Evolutionary conservation across 2,888 invertebrate genomes (phyloP).

Genomic region (Serripes groenlandicus): DNA sequence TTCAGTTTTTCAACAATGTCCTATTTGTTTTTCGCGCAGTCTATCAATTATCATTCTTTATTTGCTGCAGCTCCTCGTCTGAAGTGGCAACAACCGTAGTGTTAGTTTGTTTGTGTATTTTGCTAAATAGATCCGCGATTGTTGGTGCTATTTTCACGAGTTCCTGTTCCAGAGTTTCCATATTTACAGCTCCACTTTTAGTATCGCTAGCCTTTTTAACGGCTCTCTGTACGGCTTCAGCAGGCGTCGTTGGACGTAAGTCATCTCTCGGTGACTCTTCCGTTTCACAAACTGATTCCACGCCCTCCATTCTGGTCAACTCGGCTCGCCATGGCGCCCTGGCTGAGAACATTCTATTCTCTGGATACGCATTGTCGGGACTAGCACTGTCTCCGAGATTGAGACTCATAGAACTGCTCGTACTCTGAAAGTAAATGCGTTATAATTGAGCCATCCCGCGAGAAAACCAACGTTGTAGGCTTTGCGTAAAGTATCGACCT

Average conservation of each 20-base stretch:
- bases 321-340: conserved; percentile 48
- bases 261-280: conserved; percentile 13
- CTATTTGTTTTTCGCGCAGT: conserved; percentile 73
- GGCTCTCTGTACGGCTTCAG: conserved; percentile 56
- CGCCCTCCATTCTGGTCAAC: conserved; percentile 30
- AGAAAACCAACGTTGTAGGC: too few relatives aligned
- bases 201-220: conserved; percentile 51
- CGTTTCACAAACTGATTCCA: background rate
- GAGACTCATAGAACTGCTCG: conserved; percentile 47
- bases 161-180: conserved; percentile 71
- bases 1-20: conserved; percentile 73
- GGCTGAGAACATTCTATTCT: conserved; percentile 49
- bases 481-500: too few relatives aligned
- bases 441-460: too few relatives aligned
- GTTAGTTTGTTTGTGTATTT: conserved; percentile 70
- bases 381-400: conserved; percentile 62
- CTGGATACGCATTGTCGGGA: conserved; percentile 40
- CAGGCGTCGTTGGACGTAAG: conserved; percentile 45
- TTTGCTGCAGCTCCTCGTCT: conserved; percentile 70
- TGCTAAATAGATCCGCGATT: conserved; percentile 73
- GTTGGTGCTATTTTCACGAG: conserved; percentile 73
- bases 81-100: conserved; percentile 63
- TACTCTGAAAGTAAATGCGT: background rate
- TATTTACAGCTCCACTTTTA: conserved; percentile 63
- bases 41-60: conserved; percentile 73